These are phyloP conservation scores for Dasyprocta punctata DNA, from an alignment of 2,113 vertebrate genomes.

Conservation along the genomic window DNA sequence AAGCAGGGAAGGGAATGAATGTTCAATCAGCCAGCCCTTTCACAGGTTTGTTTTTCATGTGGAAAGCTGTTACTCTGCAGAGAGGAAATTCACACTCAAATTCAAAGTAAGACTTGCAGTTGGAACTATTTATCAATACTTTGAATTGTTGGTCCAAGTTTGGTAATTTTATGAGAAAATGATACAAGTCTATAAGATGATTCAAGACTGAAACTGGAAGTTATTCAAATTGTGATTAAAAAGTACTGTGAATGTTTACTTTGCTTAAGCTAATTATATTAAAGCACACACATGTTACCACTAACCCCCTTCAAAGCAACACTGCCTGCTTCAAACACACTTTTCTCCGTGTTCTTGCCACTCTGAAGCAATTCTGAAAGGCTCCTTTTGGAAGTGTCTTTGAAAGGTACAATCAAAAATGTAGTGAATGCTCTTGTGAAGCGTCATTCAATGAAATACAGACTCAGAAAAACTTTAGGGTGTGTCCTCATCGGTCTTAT, in stretches of 20 bases:
- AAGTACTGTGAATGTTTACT: background rate
- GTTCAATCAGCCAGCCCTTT: conserved; percentile 23
- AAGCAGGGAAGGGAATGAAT: conserved; percentile 6
- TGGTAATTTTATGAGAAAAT: background rate
- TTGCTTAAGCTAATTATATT: background rate
- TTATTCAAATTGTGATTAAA: background rate
- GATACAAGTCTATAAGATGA: background rate
- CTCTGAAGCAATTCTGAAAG: background rate
- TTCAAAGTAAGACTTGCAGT: background rate
- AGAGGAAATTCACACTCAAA: conserved; percentile 39
- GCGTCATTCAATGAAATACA: background rate
- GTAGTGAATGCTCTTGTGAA: background rate
- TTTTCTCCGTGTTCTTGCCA: background rate
- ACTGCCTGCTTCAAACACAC: too few relatives aligned
- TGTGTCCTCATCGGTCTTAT: background rate
- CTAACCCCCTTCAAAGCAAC: background rate
- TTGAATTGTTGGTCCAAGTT: background rate
- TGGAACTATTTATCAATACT: background rate
- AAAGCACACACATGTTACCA: background rate
- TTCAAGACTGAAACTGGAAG: background rate
- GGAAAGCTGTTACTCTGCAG: background rate
- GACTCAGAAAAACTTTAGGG: background rate
- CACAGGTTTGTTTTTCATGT: background rate
- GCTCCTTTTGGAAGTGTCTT: background rate
- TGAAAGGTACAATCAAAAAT: background rate